Evolutionary conservation across 2,888 invertebrate species (phyloP).

Genomic region (Lacanobia wlatinum): DNA sequence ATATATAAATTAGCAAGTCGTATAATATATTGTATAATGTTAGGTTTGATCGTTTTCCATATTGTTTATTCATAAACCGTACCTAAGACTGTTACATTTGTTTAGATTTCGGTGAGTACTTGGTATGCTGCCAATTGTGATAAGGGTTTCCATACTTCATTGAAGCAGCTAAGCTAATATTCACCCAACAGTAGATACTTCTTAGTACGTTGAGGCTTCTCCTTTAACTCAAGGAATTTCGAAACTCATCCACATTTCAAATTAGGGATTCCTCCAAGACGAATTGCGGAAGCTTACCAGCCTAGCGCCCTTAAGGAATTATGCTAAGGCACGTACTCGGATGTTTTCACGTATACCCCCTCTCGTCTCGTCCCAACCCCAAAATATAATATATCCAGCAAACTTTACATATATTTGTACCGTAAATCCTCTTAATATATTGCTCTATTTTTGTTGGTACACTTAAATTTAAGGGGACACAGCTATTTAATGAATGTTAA

Average conservation of each 20-base stretch:
- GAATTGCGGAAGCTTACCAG: constrained; percentile 88
- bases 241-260: constrained; percentile 89
- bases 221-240: constrained; percentile 78
- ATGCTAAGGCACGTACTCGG: constrained; percentile 89
- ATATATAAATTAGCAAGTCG: neutral
- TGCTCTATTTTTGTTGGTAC: constrained; percentile 89
- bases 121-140: neutral
- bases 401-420: constrained; percentile 91
- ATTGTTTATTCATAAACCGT: neutral
- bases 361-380: constrained; percentile 88
- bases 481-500: constrained; percentile 89
- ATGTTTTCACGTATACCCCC: constrained; percentile 89
- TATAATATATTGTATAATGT: neutral
- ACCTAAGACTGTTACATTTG: neutral
- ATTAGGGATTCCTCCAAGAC: constrained; percentile 90
- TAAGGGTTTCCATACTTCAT: neutral
- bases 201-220: constrained; percentile 23
- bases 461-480: constrained; percentile 86
- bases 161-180: constrained; percentile 1
- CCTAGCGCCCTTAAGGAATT: constrained; percentile 88
- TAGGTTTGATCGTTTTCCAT: neutral
- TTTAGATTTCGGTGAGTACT: neutral
- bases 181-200: neutral
- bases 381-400: constrained; percentile 90
- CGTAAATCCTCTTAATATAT: constrained; percentile 90